These are phyloP conservation scores for Phengaris alcon DNA, from an alignment of 2,888 invertebrate species.

Conservation along the genomic window DNA sequence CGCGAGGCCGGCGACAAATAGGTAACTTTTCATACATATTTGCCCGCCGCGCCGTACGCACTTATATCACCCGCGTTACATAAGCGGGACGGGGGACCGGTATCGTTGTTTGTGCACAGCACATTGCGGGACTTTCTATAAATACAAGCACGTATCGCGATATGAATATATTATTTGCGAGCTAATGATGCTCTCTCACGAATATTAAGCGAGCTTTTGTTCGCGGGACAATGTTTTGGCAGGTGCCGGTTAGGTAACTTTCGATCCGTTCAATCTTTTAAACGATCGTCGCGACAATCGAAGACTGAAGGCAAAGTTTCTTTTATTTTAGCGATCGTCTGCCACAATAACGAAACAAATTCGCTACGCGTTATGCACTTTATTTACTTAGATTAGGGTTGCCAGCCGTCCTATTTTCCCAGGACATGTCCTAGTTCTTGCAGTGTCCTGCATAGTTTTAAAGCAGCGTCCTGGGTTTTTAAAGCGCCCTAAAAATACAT, in stretches of 20 bases:
- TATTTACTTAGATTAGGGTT: not conserved
- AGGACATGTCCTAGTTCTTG: too few relatives aligned
- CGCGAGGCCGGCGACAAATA: conserved; percentile 23
- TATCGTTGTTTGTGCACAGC: conserved; percentile 23
- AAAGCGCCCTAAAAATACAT: too few relatives aligned
- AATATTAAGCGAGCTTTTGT: conserved; percentile 16
- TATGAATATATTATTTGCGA: conserved; percentile 22
- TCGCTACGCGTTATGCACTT: not conserved
- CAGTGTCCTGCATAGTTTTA: too few relatives aligned
- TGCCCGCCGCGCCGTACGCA: conserved; percentile 25
- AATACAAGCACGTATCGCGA: conserved; percentile 20
- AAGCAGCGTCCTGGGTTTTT: too few relatives aligned
- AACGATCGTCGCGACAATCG: not conserved
- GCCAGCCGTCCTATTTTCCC: too few relatives aligned
- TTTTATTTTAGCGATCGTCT: not conserved
- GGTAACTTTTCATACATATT: conserved; percentile 27
- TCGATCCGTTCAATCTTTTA: not conserved
- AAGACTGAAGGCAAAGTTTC: not conserved
- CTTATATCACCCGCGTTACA: conserved; percentile 25
- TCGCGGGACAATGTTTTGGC: not conserved
- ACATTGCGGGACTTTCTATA: conserved; percentile 24
- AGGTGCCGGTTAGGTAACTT: conserved; percentile 1
- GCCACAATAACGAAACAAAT: not conserved
- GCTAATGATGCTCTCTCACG: conserved; percentile 21
- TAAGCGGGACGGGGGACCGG: conserved; percentile 26